Base-by-base conservation (phyloP, 2,888 invertebrate genomes). In the Teinopalpus imperialis region DNA sequence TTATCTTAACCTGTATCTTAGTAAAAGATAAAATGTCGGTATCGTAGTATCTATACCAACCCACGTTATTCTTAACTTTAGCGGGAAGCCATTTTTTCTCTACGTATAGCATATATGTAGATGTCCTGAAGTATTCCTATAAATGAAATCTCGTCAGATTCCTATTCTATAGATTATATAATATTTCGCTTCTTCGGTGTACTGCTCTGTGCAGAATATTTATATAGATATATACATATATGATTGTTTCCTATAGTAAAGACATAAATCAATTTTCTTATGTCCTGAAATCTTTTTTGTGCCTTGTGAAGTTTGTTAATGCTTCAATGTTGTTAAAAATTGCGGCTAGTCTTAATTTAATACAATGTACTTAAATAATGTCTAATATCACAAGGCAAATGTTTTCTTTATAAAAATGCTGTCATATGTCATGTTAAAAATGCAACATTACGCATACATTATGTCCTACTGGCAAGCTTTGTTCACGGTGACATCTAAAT, bases 271-370 rank as follows among this genome's bases (percentile, higher is more conserved):
- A 60, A 51, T 55, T 59, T 61, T 46, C 45, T 16, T 46, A 29
- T 61, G 53, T 61, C 62, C 65, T 65, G 54, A 61, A 61, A 54
- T 71, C 61, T 83, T 85, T 61, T 76, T 85, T 77, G 86, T 87
- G 86, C 86, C 86, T 86, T 87, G 71, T 74, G 54, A 66, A 63
- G 51, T 46, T 43, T 46, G 46, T 47, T 41, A n/a, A 20, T 62
- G 69, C 73, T 66, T 57, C 63, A 57, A 60, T 73, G 64, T 68
- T 74, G 61, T 61, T 69, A 69, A 69, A 68, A 66, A 63, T 56
- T 49, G 37, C 27, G 24, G 40, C 37, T 43, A 46, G 42, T 43
- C 43, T 35, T 12, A 30, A 21, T 18, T 8, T 23, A 39, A 6
- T 9, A 26, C 3, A 7, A 20, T 34, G 34, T 34, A 34, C 34